Base-by-base conservation (phyloP, 2,888 invertebrate genomes). In the Mythimna impura region DNA sequence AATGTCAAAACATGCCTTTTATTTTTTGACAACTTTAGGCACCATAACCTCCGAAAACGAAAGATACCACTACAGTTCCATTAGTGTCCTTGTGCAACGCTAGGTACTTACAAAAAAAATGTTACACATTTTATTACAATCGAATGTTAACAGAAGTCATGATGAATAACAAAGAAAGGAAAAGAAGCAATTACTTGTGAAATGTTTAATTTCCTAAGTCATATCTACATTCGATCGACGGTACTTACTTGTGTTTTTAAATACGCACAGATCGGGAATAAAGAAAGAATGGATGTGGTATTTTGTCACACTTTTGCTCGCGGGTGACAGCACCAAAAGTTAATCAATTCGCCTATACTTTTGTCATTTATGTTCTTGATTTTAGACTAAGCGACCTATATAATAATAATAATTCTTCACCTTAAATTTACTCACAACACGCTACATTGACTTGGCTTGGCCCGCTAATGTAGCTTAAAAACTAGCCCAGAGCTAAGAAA, bases 241-340 rank as follows among this genome's bases (percentile, higher is more conserved):
- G 86, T 89, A 89, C 88, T 87, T 88, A 90, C 86, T 87, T 88
- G 84, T 90, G 88, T 91, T 89, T 92, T 89, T 88, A 89, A 90
- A 89, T 83, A 83, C 79, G 82, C 80, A 86, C 74, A 60, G 43
- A 55, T 62, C 50, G 25, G 64, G 67, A 78, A 43, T 52, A 52
- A 63, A 0, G 54, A 66, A 61, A 10, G 5, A 60, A 47, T 86
- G 80, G 88, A 88, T 78, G 62, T 52, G 88, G 84, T 64, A 73
- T n/a, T 71, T 55, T 63, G 10, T 1, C 12, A 50, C 2, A 7
- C 17, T 22, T 57, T 62, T 22, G 3, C 7, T 64, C 14, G 12
- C n/a, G 7, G 34, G 14, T 40, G n/a, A 17, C 0, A 17, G 34
- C 1, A 12, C 12, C 12, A 14, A 43, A 43, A 17, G 47, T 6